Base-by-base conservation (phyloP, 2,797 vertebrate species). In the Anguilla marmorata region DNA sequence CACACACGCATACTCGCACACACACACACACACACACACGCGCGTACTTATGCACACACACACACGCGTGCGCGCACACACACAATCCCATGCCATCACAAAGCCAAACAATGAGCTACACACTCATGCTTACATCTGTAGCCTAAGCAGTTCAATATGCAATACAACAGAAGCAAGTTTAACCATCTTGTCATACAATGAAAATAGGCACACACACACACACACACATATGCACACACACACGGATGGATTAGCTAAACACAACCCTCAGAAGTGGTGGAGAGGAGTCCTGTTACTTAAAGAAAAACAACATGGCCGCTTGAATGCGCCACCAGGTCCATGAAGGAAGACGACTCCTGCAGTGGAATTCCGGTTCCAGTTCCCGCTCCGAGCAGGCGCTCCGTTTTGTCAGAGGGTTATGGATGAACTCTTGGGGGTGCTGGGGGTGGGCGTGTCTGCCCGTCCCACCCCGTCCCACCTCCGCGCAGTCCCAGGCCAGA, bases 211-310 rank as follows among this genome's bases (percentile, higher is more conserved):
- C 37, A 41, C 37, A 41, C 37, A 41, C 37, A 41, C 37, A 52
- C 50, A 7, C 37, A 41, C 37, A 41, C 37, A 11, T 1, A 52
- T 11, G 9, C 50, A 52, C 9, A 52, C 50, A 6, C 50, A 52
- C 6, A 52, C 14, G 16, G n/a, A 85, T 80, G 86, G 89, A 85
- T 87, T 87, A 76, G 89, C 85, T 24, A 89, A 90, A 89, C 89
- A 87, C 86, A 86, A 87, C 88, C 90, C 91, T 30, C 69, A 33
- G 0, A 60, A 89, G 85, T 72, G 89, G 88, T 88, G 85, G 88
- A 87, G 86, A 83, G 89, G 92, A 91, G 89, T 93, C 90, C 84
- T 69, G 89, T 93, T 91, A 91, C 91, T 60, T 88, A 87, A 91
- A 90, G 88, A 83, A 89, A 89, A 90, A 79, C 37, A 79, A 90